Evolutionary conservation across 2,113 vertebrate genomes (phyloP), one percentile per base, ranked within the genome.

Genomic region (Lepidothrix coronata): DNA sequence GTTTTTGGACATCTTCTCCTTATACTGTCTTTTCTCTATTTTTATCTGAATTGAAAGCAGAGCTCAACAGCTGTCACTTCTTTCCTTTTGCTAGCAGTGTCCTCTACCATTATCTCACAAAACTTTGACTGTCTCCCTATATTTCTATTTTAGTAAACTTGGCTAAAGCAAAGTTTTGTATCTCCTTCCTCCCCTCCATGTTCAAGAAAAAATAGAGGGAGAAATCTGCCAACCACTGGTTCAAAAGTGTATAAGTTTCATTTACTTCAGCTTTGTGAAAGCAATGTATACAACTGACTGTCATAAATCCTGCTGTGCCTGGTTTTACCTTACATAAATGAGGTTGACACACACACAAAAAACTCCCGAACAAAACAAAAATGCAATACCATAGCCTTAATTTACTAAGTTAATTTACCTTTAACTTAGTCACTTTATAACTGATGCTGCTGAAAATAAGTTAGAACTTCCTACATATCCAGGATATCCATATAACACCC

Each of bases 161-260:
- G 73, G 2, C 5, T 16, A 68, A 88, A 55, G 19, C 12, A 51
- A 74, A 70, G 2, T 35, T 70, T 89, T 67, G 11, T 31, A 13
- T 72, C 30, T 75, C 33, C 8, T 3, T 83, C 3, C 3, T 83
- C 2, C 8, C 25, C 8, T 39, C 8, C 14, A 13, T 1, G 28
- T 73, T 20, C 12, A 79, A 7, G 15, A 78, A 27, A 1, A 95
- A 81, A 28, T 2, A 54, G 12, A 22, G 39, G 6, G 11, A 63
- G 6, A 70, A 4, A 9, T 77, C 20, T 49, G 14, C 16, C 15
- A 51, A 23, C 1, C 11, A 25, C 3, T 0, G 2, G 5, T 46
- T 83, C 41, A 70, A 66, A 92, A 77, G 2, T 37, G 0, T 14
- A 7, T 33, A 19, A n/a, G 5, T n/a, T 67, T 85, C 12, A 55